Percentiles rank a stretch among this genome's conserved stretches.
These are phyloP conservation scores for Anguilla rostrata DNA, from an alignment of 2,113 vertebrate genomes.

Conservation along the genomic window DNA sequence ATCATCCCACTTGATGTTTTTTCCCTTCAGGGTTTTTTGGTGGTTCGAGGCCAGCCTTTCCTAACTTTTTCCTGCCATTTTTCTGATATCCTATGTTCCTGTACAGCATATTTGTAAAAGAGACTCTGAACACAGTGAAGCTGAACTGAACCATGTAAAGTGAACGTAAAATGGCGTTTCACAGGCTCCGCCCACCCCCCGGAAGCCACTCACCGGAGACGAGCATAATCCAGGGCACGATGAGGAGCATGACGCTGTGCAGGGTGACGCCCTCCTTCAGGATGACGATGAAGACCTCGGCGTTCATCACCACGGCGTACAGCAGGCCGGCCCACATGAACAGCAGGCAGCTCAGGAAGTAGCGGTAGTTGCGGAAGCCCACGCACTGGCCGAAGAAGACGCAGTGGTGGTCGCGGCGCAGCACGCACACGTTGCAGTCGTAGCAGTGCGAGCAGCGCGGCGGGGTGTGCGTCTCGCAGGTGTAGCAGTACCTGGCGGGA, in stretches of 20 bases:
- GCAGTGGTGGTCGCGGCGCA: conserved; percentile 88
- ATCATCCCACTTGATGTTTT: no score
- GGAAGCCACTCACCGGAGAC: conserved; percentile 71
- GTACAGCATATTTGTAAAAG: no score
- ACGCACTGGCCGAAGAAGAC: conserved; percentile 85
- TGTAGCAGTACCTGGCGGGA: conserved; percentile 78
- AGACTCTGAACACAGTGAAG: no score
- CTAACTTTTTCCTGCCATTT: no score
- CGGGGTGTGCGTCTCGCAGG: conserved; percentile 83
- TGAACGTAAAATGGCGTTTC: no score
- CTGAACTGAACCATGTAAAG: no score
- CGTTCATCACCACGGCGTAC: conserved; percentile 80
- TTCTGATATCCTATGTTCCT: no score
- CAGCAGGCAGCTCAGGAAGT: conserved; percentile 80
- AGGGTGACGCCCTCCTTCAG: conserved; percentile 77
- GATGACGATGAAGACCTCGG: conserved; percentile 78
- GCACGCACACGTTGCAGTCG: conserved; percentile 80
- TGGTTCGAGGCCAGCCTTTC: no score
- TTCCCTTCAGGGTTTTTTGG: no score
- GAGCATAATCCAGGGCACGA: conserved; percentile 88
- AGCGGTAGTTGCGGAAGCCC: conserved; percentile 82
- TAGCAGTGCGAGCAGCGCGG: conserved; percentile 84
- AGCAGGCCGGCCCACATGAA: conserved; percentile 77
- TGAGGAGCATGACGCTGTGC: conserved; percentile 76
- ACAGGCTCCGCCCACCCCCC: no score